phyloP scores from a whole-genome alignment of 2,113 vertebrate species.

The Hiodon alosoides region DNA sequence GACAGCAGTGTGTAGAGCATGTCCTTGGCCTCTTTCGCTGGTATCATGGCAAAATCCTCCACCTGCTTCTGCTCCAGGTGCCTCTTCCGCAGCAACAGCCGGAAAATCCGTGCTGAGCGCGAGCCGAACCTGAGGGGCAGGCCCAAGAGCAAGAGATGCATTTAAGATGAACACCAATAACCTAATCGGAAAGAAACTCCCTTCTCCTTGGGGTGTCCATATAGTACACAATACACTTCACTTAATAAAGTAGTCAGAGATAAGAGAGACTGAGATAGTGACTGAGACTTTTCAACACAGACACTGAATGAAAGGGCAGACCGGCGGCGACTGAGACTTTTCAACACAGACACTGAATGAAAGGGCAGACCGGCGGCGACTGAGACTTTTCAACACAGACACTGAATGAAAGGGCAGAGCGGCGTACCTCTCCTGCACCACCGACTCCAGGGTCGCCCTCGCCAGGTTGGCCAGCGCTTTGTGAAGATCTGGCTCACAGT shows the following conservation, averaged over 20 bases:
- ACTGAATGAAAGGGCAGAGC: not conserved
- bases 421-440: constrained; percentile 84
- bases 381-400: not conserved
- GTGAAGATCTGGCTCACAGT: constrained; percentile 72
- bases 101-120: constrained; percentile 83
- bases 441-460: constrained; percentile 80
- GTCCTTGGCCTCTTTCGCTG: constrained; percentile 94
- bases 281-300: too few species aligned
- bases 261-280: not conserved
- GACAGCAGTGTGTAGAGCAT: constrained; percentile 94
- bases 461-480: constrained; percentile 77
- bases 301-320: not conserved
- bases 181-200: not conserved
- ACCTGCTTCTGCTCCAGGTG: constrained; percentile 96
- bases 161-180: not conserved
- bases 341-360: not conserved
- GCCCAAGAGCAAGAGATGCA: not conserved
- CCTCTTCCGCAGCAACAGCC: constrained; percentile 76
- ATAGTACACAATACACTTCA: not conserved
- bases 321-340: not conserved
- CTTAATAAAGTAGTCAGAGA: too few species aligned
- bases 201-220: not conserved
- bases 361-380: not conserved
- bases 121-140: constrained; percentile 76
- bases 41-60: constrained; percentile 97